Percentiles rank a stretch among this genome's conserved stretches.
phyloP scores from a whole-genome alignment of 2,888 invertebrate genomes.

The Hetaerina titia region DNA sequence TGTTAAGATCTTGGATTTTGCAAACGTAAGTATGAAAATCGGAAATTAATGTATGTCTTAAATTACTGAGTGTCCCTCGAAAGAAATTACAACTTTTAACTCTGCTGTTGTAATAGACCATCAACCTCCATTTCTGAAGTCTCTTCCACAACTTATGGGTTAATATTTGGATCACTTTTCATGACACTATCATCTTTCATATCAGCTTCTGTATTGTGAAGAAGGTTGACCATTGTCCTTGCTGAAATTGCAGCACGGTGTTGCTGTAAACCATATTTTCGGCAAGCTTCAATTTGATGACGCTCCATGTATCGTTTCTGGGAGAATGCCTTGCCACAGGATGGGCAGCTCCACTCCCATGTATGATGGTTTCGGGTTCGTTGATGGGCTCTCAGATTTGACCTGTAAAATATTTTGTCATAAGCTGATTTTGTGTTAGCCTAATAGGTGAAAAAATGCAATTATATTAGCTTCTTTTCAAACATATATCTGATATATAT shows the following conservation, averaged over 20 bases:
- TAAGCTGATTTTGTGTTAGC: too few relatives aligned
- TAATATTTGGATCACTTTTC: background rate
- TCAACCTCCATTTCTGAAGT: background rate
- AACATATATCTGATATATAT: too few relatives aligned
- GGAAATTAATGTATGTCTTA: too few relatives aligned
- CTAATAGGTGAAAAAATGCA: too few relatives aligned
- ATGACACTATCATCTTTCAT: background rate
- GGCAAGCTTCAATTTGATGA: conserved; percentile 83
- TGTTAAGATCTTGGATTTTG: too few relatives aligned
- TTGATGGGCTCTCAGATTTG: conserved; percentile 86
- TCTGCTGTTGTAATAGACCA: background rate
- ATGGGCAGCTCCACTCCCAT: conserved; percentile 84
- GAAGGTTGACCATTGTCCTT: background rate
- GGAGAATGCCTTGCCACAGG: conserved; percentile 85
- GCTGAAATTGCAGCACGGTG: conserved; percentile 36
- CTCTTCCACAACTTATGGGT: background rate
- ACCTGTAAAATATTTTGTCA: conserved; percentile 76
- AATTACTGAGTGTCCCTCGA: too few relatives aligned
- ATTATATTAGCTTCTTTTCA: too few relatives aligned
- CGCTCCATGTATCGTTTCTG: conserved; percentile 83
- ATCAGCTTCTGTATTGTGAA: background rate
- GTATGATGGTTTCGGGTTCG: conserved; percentile 85
- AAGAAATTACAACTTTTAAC: background rate
- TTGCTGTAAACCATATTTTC: conserved; percentile 78
- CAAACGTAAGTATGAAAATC: too few relatives aligned